Base-by-base conservation (phyloP, 2,797 vertebrate genomes). In the Morus bassanus region DNA sequence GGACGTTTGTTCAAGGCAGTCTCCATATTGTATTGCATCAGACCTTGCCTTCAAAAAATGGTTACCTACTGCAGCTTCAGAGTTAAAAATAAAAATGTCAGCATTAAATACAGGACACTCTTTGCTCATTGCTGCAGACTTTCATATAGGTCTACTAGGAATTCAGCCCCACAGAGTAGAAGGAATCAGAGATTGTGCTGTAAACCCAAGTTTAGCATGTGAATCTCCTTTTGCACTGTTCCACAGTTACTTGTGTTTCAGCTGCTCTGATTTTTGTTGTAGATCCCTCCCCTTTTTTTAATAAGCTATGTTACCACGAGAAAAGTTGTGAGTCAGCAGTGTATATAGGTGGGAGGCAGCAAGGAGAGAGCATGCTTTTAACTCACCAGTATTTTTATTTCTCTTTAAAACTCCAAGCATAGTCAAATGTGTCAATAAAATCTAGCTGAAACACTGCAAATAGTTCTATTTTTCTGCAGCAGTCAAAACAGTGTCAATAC, bases 401-500 rank as follows among this genome's bases (percentile, higher is more conserved):
- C 61, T 82, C 60, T 75, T 95, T 91, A 96, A 88, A 97, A 96
- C 89, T 91, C 78, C 82, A 96, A 93, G 64, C 43, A 64, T 61
- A 92, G 91, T 80, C 64, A 93, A 91, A 96, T 23, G 8, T 95
- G 83, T 95, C 95, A 96, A 96, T 88, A 96, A 94, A 89, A 85
- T 87, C 68, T 79, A 77, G 41, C 56, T 96, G 67, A 92, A 94
- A 54, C 91, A 82, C 65, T 94, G 79, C 68, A 92, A 92, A 85
- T 78, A 70, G 87, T 93, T 95, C 61, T 95, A 93, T 43, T 59
- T 61, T 64, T 6, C 73, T 84, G 33, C 89, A 95, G 45, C 70
- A 56, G 23, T 97, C 93, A 97, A 97, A 98, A 97, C 27, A 92
- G 35, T 97, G 95, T 95, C 95, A 97, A 95, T 96, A 96, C 56